Evolutionary conservation across 2,888 invertebrate species (phyloP).

Genomic region (Dasysyrphus tricinctus): DNA sequence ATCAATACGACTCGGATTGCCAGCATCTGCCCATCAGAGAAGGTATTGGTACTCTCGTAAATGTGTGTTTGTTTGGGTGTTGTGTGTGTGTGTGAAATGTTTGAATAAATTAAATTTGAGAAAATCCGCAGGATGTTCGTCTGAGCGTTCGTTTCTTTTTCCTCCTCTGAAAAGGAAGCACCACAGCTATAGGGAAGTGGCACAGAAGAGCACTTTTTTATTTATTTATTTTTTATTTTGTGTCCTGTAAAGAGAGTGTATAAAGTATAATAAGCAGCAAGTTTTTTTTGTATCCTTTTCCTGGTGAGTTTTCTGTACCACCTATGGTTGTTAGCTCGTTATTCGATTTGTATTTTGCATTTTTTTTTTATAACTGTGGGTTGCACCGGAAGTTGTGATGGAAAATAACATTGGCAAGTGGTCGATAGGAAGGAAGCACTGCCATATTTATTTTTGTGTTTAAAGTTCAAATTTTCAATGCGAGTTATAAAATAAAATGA

Average conservation of each 20-base stretch:
- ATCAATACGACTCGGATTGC: constrained; percentile 70
- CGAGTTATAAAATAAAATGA: not conserved
- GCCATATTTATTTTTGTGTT: not conserved
- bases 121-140: constrained; percentile 83
- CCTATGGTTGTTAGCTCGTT: constrained; percentile 47
- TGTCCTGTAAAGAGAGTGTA: constrained; percentile 30
- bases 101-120: constrained; percentile 83
- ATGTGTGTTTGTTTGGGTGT: constrained; percentile 48
- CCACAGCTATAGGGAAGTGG: constrained; percentile 40
- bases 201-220: constrained; percentile 33
- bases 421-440: constrained; percentile 30
- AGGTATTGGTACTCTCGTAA: not conserved
- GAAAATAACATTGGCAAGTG: constrained; percentile 51
- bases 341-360: constrained; percentile 59
- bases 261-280: constrained; percentile 45
- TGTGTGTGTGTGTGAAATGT: constrained; percentile 76
- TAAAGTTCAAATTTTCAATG: not conserved
- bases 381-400: constrained; percentile 37
- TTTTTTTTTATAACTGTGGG: constrained; percentile 33
- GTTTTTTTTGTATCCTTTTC: constrained; percentile 44
- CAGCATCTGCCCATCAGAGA: constrained; percentile 60
- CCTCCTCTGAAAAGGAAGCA: constrained; percentile 38
- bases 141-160: constrained; percentile 77
- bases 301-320: constrained; percentile 39
- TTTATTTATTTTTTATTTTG: constrained; percentile 24